Percentiles rank a stretch among this genome's conserved stretches.
Conservation (phyloP, 2,797 vertebrate genomes). For the Paramormyrops hopkinsi region DNA sequence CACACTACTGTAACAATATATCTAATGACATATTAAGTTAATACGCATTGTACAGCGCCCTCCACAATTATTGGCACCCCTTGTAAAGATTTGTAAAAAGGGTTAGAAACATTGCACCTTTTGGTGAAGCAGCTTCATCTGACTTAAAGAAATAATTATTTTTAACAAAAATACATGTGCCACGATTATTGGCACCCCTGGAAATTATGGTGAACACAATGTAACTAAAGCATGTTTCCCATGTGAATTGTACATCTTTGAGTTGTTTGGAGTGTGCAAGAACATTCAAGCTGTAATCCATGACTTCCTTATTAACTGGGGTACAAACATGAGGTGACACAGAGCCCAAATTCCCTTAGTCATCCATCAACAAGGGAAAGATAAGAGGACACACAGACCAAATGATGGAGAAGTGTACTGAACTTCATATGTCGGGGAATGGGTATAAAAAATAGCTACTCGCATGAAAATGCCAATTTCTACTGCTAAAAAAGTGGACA, state of each 20-base stretch:
- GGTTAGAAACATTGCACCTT: background rate
- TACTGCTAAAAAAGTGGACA: background rate
- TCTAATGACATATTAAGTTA: background rate
- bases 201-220: background rate
- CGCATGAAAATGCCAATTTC: background rate
- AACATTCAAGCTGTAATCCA: background rate
- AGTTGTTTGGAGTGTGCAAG: background rate
- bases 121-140: background rate
- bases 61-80: background rate
- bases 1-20: background rate
- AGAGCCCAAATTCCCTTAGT: background rate
- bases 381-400: background rate
- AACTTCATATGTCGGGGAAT: background rate
- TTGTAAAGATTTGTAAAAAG: background rate
- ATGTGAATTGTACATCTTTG: background rate
- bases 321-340: background rate
- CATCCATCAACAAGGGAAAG: background rate
- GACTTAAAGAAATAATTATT: background rate
- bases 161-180: background rate
- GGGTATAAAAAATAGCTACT: background rate
- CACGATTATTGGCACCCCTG: no score
- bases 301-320: background rate
- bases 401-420: background rate
- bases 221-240: background rate
- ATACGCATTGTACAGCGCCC: background rate